Percentiles rank a stretch among this genome's conserved stretches.
These are phyloP conservation scores for Rugalucina vietnamica DNA, from an alignment of 2,888 invertebrate species.

Conservation along the genomic window DNA sequence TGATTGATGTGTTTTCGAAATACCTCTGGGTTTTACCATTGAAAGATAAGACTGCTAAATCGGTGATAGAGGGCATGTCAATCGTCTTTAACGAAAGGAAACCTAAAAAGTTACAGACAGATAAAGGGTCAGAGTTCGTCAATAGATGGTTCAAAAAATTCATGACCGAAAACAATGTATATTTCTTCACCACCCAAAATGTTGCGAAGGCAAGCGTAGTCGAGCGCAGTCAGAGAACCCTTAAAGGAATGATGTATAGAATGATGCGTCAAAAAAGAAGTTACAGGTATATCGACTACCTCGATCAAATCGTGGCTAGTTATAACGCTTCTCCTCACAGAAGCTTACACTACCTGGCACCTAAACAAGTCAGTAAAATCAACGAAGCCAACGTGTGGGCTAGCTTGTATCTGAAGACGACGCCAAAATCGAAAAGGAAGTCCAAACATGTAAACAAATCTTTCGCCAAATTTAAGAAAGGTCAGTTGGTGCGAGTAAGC, in stretches of 20 bases:
- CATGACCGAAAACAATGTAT: background rate
- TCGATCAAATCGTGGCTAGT: background rate
- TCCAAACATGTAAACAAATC: background rate
- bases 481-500: background rate
- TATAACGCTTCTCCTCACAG: conserved; percentile 25
- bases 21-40: conserved; percentile 12
- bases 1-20: conserved; percentile 8
- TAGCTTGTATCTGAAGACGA: conserved; percentile 15
- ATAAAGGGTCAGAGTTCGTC: conserved; percentile 12
- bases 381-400: conserved; percentile 22
- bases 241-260: background rate
- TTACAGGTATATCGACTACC: conserved; percentile 4
- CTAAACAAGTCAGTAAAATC: background rate
- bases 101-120: conserved; percentile 1
- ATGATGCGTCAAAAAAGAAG: background rate
- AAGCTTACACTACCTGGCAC: conserved; percentile 3
- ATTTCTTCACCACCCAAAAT: conserved; percentile 16
- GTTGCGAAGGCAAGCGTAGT: background rate
- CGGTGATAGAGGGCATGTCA: background rate
- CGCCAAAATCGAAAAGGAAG: background rate
- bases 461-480: background rate
- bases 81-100: conserved; percentile 1
- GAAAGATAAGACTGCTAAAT: conserved; percentile 13
- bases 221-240: background rate
- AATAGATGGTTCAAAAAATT: background rate